Conservation (phyloP, 2,113 vertebrate species). For the Propithecus coquereli region DNA sequence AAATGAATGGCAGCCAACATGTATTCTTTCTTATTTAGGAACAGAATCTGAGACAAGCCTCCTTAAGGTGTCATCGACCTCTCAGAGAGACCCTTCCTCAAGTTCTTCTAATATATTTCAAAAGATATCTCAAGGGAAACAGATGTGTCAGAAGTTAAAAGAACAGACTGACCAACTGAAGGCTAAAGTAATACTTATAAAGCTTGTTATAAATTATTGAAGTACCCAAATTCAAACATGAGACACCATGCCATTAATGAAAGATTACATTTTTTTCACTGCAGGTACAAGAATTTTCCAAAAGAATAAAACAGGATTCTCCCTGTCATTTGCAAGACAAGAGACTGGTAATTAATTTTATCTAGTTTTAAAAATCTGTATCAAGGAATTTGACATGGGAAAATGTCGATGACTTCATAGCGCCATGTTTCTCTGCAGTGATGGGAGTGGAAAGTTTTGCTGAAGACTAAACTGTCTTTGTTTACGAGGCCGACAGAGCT, state of each 20-base stretch:
- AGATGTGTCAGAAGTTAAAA: conserved; percentile 86
- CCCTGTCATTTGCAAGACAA: conserved; percentile 78
- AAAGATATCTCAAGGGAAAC: conserved; percentile 84
- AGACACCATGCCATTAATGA: not conserved
- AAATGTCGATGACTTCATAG: not conserved
- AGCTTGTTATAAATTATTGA: not conserved
- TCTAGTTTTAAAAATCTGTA: not conserved
- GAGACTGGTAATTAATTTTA: conserved; percentile 83
- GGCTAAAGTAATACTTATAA: conserved; percentile 83
- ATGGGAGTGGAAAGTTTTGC: not conserved
- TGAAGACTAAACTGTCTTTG: not conserved
- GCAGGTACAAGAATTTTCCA: conserved; percentile 91
- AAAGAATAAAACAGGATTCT: conserved; percentile 75
- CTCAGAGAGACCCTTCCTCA: not conserved
- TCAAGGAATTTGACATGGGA: not conserved
- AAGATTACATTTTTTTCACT: conserved; percentile 51
- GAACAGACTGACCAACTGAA: conserved; percentile 88
- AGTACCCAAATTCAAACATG: not conserved
- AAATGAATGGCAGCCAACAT: not conserved
- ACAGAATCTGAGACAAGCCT: not conserved
- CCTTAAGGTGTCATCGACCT: conserved; percentile 24
- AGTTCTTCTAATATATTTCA: conserved; percentile 63
- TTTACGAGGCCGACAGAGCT: not conserved
- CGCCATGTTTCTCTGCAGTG: not conserved
- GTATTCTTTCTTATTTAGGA: conserved; percentile 56